Base-by-base conservation (phyloP, 1,140 invertebrate species). In the Notospermus geniculatus region DNA sequence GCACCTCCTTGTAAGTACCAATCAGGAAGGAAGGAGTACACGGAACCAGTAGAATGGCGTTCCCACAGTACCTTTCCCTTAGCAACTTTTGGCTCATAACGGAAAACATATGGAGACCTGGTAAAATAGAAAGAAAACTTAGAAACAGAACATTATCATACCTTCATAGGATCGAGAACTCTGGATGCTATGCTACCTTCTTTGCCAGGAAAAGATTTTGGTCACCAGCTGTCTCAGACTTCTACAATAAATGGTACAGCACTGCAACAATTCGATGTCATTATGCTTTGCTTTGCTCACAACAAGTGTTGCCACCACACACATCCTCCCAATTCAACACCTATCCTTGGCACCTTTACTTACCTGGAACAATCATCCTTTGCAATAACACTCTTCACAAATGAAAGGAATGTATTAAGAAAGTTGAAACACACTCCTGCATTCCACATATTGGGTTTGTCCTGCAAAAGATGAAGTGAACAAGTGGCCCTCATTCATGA, bases 341-440 rank as follows among this genome's bases (percentile, higher is more conserved):
- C 13, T 4, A 30, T 36, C 41, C 15, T 25, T 25, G n/a, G n/a
- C n/a, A n/a, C 22, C 27, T 23, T 19, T 55, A 61, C 67, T 70
- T 69, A 81, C 80, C 55, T 67, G 15, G 67, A 71, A 65, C 25
- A 5, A n/a, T 84, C 69, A 74, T 86, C 78, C 52, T 75, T 69
- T 19, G 56, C 68, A 28, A 85, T 76, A 52, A 71, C 65, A n/a
- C 54, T 58, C 73, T 84, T 85, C 0, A 86, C 72, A 64, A 78
- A 82, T 50, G 71, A 57, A 19, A 87, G 69, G 67, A 87, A 83
- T 22, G 74, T 50, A 43, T 83, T 71, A 15, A 81, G 75, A 66
- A 87, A 86, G 67, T 86, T 86, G 63, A 86, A 80, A 70, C 82
- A 82, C 7, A 81, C 67, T 52, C 70, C 71, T 46, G 84, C 74